These are phyloP conservation scores for Anabacerthia variegaticeps DNA, from an alignment of 2,797 vertebrate genomes.

Conservation along the genomic window DNA sequence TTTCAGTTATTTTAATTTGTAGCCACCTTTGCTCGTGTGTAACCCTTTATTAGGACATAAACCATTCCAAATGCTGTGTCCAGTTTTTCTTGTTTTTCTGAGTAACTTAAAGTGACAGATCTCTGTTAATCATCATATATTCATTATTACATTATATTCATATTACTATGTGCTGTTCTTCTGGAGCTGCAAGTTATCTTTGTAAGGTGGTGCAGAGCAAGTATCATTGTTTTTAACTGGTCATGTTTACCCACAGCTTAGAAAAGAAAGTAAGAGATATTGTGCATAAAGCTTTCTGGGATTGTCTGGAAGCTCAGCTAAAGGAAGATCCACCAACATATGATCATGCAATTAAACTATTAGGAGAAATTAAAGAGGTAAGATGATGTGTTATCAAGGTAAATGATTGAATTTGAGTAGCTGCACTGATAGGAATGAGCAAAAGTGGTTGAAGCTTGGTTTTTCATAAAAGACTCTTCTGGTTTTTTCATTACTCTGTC, in stretches of 20 bases:
- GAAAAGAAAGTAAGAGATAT: constrained; percentile 92
- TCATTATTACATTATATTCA: neutral
- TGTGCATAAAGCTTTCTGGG: constrained; percentile 97
- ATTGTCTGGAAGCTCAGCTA: constrained; percentile 89
- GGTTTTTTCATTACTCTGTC: neutral
- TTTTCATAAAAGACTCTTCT: neutral
- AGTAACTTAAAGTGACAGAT: neutral
- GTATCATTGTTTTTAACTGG: neutral
- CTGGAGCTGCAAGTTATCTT: neutral
- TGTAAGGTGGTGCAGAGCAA: neutral
- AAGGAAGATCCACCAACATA: constrained; percentile 90
- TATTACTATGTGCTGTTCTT: neutral
- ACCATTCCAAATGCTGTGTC: neutral
- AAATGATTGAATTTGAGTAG: neutral
- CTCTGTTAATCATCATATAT: neutral
- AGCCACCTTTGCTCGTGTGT: neutral
- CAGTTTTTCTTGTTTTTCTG: neutral
- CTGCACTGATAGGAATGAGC: neutral
- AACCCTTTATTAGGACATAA: neutral
- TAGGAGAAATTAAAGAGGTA: constrained; percentile 97
- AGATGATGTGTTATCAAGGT: neutral
- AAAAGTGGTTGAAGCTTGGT: neutral
- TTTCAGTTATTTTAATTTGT: neutral
- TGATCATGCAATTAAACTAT: constrained; percentile 88
- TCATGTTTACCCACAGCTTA: constrained; percentile 78